Base-by-base conservation (phyloP, 1,140 invertebrate species). In the Linepithema humile region DNA sequence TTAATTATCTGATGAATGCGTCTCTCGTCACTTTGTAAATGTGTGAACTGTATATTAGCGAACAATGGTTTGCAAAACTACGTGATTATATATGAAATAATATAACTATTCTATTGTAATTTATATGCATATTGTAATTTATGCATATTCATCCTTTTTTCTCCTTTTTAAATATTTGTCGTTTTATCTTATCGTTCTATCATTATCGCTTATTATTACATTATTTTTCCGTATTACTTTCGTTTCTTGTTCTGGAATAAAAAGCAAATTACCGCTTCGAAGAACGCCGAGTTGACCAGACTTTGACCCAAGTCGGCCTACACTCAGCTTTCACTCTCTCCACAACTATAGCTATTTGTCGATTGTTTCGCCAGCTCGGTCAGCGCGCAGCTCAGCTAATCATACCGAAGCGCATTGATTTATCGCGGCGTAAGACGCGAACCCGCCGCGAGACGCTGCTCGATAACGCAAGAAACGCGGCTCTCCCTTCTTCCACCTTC, bases 401-500 rank as follows among this genome's bases (percentile, higher is more conserved):
- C 64, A 17, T 35, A 59, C 35, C 62, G 20, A 72, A 45, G 50
- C n/a, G 53, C 67, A 82, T 82, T 73, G 78, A 82, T 82, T 73
- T 82, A 82, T 70, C 67, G n/a, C 3, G 6, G 10, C 78, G 7
- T 73, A 59, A 45, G 40, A 59, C n/a, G 26, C n/a, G 1, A 60
- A 43, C 15, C n/a, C 32, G 20, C 32, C 26, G 29, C 17, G 6
- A 53, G 40, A 17, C 38, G 64, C n/a, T 20, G 10, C 15, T 4
- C 60, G 45, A 50, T 48, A 69, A 69, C 65, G 32, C 38, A 55
- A 69, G 7, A 20, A 3, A 9, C 53, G 29, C 23, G 10, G 35
- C 6, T 43, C 4, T 12, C 17, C 20, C 12, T 45, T 17, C 38
- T 5, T 12, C 35, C 45, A 10, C 20, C 6, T 48, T 65, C 15